phyloP scores from a whole-genome alignment of 2,113 vertebrate genomes.

The Oryzias javanicus region DNA sequence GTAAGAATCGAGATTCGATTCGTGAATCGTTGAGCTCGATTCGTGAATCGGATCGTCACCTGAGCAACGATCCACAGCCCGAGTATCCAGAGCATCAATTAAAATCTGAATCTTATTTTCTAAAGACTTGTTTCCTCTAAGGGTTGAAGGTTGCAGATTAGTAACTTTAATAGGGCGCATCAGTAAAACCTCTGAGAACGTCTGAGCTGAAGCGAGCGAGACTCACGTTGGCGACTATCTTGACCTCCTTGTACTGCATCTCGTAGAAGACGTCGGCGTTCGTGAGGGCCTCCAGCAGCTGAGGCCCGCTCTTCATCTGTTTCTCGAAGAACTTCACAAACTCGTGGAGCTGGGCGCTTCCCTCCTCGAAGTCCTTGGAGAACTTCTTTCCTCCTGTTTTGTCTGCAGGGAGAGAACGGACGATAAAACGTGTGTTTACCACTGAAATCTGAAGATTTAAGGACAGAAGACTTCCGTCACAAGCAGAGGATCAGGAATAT shows the following conservation, averaged over 20 bases:
- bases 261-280: conserved; percentile 96
- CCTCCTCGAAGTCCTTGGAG: conserved; percentile 96
- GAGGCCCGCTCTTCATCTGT: conserved; percentile 82
- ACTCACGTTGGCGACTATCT: conserved; percentile 95
- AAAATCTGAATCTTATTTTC: too few relatives aligned
- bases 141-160: too few relatives aligned
- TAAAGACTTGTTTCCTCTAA: too few relatives aligned
- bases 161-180: neutral
- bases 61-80: too few relatives aligned
- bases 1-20: too few relatives aligned
- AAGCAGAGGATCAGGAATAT: too few relatives aligned
- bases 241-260: conserved; percentile 96
- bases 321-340: conserved; percentile 90
- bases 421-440: too few relatives aligned
- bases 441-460: too few relatives aligned
- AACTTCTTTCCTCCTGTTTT: conserved; percentile 96
- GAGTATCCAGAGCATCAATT: too few relatives aligned
- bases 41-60: too few relatives aligned
- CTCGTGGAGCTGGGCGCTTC: conserved; percentile 90
- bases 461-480: too few relatives aligned
- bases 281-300: conserved; percentile 83
- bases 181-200: neutral
- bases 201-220: neutral
- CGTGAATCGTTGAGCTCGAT: too few relatives aligned
- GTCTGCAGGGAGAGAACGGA: conserved; percentile 74